Base-by-base conservation (phyloP, 2,797 vertebrate species). In the Gorsachius magnificus region DNA sequence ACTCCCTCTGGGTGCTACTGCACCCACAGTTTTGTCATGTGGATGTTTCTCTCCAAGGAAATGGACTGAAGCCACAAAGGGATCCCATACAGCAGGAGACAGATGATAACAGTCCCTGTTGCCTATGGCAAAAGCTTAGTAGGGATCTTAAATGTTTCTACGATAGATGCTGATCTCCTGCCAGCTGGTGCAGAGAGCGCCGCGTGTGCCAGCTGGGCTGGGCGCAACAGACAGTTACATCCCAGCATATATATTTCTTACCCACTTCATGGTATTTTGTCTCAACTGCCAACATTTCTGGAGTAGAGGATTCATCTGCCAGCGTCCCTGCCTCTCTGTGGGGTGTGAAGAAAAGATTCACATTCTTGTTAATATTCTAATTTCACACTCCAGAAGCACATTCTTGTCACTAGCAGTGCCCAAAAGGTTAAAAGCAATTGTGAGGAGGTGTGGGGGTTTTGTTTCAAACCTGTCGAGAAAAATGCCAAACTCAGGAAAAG, bases 281-380 rank as follows among this genome's bases (percentile, higher is more conserved):
- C 76, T 87, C 80, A 86, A 38, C 56, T 89, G 80, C 82, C 86
- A 95, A 22, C 48, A 31, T 83, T 93, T 88, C 45, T 75, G 53
- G 56, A 90, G 61, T 8, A 50, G 60, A 89, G 12, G 26, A 85
- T 89, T 96, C 57, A 91, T 90, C 75, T 95, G 90, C 88, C 76
- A 91, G 43, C 5, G 1, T 85, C 51, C 36, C 65, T 81, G 45
- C 68, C 95, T 43, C 61, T 77, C 68, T 91, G 21, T 71, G 71
- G 29, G 22, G 81, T 70, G 69, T 61, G 71, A 94, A 76, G 66
- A 58, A 86, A 87, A 92, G 64, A 91, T 87, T 87, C 43, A 60
- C 56, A 45, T n/a, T 83, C 57, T 58, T 66, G 69, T 87, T 94
- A 86, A 91, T 88, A 84, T 58, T 45, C 83, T 56, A 84, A 50